Conservation (phyloP, 2,797 vertebrate genomes). For the Coregonus sp. region DNA sequence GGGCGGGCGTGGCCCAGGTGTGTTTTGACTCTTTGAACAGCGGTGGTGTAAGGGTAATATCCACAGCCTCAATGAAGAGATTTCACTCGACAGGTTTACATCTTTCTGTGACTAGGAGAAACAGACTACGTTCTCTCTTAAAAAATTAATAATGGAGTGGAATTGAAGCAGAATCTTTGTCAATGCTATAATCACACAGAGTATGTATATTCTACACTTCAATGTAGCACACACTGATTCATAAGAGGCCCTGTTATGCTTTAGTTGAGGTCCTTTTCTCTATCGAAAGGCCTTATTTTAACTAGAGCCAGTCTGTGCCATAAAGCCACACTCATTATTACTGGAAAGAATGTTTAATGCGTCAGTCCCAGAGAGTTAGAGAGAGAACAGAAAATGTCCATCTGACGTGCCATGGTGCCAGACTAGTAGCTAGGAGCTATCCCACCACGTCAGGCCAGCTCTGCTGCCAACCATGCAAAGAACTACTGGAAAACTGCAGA, state of each 20-base stretch:
- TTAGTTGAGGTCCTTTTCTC: conserved; percentile 17
- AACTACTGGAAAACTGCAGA: background rate
- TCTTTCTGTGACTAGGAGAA: background rate
- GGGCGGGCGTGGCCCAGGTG: conserved; percentile 10
- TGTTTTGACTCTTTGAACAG: conserved; percentile 24
- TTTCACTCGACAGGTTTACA: conserved; percentile 25
- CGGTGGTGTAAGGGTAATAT: background rate
- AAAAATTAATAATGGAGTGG: background rate
- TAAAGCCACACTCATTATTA: conserved; percentile 47
- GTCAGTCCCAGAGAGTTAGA: conserved; percentile 39
- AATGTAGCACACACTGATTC: background rate
- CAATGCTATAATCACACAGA: background rate
- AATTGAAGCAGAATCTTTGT: background rate
- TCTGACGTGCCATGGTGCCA: background rate
- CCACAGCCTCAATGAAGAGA: conserved; percentile 25
- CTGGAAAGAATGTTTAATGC: conserved; percentile 55
- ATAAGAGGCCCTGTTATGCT: conserved; percentile 9
- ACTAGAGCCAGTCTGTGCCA: conserved; percentile 35
- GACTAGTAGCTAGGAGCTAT: background rate
- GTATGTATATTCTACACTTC: background rate
- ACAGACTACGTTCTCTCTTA: background rate
- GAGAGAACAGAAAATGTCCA: conserved; percentile 30
- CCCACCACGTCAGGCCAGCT: background rate
- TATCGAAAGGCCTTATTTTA: conserved; percentile 12
- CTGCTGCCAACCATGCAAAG: background rate